Percentiles rank a stretch among this genome's conserved stretches.
Evolutionary conservation across 2,888 invertebrate species (phyloP).

Genomic region (Malachius bipustulatus): DNA sequence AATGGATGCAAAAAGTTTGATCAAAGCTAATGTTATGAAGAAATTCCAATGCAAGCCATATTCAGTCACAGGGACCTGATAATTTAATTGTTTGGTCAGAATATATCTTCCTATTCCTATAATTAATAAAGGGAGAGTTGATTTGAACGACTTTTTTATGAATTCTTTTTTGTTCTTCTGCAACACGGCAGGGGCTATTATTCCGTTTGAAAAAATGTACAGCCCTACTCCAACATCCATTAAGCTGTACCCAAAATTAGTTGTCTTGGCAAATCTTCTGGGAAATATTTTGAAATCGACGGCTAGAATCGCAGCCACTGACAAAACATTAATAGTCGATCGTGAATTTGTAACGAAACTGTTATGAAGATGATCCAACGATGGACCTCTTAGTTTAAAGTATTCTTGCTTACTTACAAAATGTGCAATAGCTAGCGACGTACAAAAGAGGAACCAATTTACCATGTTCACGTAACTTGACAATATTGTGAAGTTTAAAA

Average conservation of each 20-base stretch:
- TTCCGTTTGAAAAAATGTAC: slow-evolving; percentile 70
- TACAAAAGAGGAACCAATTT: slow-evolving; percentile 4
- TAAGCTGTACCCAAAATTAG: slow-evolving; percentile 69
- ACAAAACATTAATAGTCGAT: slow-evolving; percentile 58
- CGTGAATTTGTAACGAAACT: slow-evolving; percentile 54
- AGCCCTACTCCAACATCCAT: slow-evolving; percentile 96
- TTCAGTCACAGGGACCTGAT: slow-evolving; percentile 81
- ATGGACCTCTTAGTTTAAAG: too few species aligned
- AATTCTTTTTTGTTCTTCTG: slow-evolving; percentile 25
- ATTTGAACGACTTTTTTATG: slow-evolving; percentile 30
- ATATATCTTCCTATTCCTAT: slow-evolving; percentile 54
- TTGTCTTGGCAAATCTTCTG: slow-evolving; percentile 75
- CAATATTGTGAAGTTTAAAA: slow-evolving; percentile 45
- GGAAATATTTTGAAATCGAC: slow-evolving; percentile 90
- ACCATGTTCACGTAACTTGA: slow-evolving; percentile 29
- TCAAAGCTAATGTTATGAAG: slow-evolving; percentile 81
- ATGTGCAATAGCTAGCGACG: slow-evolving; percentile 2
- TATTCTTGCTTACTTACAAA: too few species aligned
- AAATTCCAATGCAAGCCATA: slow-evolving; percentile 99
- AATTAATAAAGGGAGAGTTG: slow-evolving; percentile 40
- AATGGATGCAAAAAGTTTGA: slow-evolving; percentile 60
- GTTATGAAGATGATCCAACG: neutral
- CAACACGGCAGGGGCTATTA: slow-evolving; percentile 50
- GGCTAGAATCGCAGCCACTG: slow-evolving; percentile 76
- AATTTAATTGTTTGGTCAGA: slow-evolving; percentile 52